Evolutionary conservation across 2,888 invertebrate genomes (phyloP).

Genomic region (Coelopa pilipes): DNA sequence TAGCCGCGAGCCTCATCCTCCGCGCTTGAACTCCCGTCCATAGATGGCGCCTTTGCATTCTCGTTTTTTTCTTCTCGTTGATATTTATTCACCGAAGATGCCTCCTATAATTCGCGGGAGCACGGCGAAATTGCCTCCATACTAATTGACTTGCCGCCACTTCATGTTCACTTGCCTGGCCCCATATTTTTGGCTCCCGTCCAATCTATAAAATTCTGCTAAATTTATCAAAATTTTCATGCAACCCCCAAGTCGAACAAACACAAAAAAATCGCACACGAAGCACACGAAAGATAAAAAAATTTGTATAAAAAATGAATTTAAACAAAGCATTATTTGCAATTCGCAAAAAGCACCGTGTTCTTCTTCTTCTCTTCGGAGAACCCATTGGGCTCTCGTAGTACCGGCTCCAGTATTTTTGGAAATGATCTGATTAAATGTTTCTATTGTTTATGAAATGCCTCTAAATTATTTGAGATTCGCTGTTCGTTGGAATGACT

Average conservation of each 20-base stretch:
- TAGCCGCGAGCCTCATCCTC: background rate
- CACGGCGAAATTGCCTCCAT: conserved; percentile 23
- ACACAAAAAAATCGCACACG: background rate
- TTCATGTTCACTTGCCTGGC: conserved; percentile 12
- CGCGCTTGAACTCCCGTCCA: background rate
- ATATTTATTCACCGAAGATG: background rate
- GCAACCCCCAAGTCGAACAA: background rate
- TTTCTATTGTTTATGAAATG: background rate
- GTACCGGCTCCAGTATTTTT: too few relatives aligned
- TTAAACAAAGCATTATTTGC: background rate
- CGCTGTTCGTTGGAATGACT: background rate
- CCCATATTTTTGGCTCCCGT: conserved; percentile 28
- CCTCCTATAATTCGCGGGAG: background rate
- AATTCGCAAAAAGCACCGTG: background rate
- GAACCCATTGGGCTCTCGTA: background rate
- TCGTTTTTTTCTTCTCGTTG: background rate
- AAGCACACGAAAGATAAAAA: background rate
- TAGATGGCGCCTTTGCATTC: too few relatives aligned
- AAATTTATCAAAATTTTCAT: conserved; percentile 34
- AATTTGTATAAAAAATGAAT: conserved; percentile 10
- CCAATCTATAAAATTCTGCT: conserved; percentile 35
- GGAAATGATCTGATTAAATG: background rate
- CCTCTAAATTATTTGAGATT: background rate
- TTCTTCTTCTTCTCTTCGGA: background rate
- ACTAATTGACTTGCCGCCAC: conserved; percentile 25